Evolutionary conservation across 2,888 invertebrate species (phyloP), one percentile per base, ranked within the genome.

Genomic region (Cryptocheilus praepositus): DNA sequence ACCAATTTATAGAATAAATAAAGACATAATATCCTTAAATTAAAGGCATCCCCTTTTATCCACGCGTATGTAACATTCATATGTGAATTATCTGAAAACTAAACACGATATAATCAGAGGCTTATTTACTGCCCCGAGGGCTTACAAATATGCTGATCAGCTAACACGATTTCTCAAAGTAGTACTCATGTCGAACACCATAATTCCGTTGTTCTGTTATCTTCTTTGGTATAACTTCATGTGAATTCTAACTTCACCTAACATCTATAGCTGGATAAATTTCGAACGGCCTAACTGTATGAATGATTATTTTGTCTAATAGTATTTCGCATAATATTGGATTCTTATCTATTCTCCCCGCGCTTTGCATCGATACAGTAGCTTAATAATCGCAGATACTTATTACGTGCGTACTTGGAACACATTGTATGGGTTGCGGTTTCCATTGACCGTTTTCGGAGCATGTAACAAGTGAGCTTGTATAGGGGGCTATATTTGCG

Each of bases 321-420:
- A 70, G 60, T 28, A 76, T 52, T 44, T 83, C 77, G 28, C 85
- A 69, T 28, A 76, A 53, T 4, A 69, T 69, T 25, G 67, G 22
- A 21, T 51, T 7, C 7, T 45, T 60, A 55, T 73, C 65, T 69
- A 68, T 70, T 16, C 53, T 59, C 11, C 55, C 8, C 36, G 61
- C 25, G 19, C 64, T 55, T 18, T 74, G 61, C 5, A 79, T 45
- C 22, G 54, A 44, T 5, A 81, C 3, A 3, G 62, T 56, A 58
- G 57, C 66, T 11, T 70, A 73, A 36, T 83, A 76, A 67, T 84
- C 46, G 58, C 81, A 64, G 69, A 88, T 73, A 78, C 83, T 84
- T 64, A 86, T 70, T 56, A 61, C 71, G 60, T 75, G 54, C 83
- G 82, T 83, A 88, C 88, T 88, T 87, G 88, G 82, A 62, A 85